Conservation (phyloP, 2,888 invertebrate genomes). For the Sphaerophoria rueppellii region DNA sequence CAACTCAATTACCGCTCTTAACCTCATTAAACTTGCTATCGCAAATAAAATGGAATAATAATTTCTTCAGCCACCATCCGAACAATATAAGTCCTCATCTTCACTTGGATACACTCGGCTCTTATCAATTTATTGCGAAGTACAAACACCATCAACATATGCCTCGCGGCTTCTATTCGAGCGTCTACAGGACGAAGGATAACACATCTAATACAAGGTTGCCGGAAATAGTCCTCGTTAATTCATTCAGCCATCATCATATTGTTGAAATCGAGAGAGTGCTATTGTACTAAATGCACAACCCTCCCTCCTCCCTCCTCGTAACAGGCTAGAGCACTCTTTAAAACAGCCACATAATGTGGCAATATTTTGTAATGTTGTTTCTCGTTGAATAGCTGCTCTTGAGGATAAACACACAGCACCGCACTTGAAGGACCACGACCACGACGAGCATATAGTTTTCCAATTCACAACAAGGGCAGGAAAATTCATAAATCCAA, state of each 20-base stretch:
- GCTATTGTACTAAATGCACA: conserved; percentile 35
- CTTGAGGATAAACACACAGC: conserved; percentile 66
- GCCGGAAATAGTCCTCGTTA: conserved; percentile 71
- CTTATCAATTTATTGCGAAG: conserved; percentile 20
- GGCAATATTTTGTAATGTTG: conserved; percentile 55
- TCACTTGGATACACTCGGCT: conserved; percentile 32
- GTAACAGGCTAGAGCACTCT: not conserved
- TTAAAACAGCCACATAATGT: conserved; percentile 53
- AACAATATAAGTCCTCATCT: conserved; percentile 14
- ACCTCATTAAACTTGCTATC: not conserved
- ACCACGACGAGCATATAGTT: conserved; percentile 58
- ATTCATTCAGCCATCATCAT: conserved; percentile 53
- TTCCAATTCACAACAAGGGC: conserved; percentile 49
- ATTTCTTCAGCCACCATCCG: not conserved
- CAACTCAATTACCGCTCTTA: not conserved
- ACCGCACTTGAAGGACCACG: conserved; percentile 64
- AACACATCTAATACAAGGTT: conserved; percentile 52
- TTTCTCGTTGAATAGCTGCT: conserved; percentile 53
- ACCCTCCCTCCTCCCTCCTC: conserved; percentile 40
- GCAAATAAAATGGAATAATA: not conserved
- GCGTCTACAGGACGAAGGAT: not conserved
- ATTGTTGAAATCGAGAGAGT: conserved; percentile 43
- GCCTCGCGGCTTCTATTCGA: conserved; percentile 21
- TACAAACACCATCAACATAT: conserved; percentile 56
- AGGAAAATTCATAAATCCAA: conserved; percentile 54